Base-by-base conservation (phyloP, 2,797 vertebrate species). In the Xenentodon cancila region DNA sequence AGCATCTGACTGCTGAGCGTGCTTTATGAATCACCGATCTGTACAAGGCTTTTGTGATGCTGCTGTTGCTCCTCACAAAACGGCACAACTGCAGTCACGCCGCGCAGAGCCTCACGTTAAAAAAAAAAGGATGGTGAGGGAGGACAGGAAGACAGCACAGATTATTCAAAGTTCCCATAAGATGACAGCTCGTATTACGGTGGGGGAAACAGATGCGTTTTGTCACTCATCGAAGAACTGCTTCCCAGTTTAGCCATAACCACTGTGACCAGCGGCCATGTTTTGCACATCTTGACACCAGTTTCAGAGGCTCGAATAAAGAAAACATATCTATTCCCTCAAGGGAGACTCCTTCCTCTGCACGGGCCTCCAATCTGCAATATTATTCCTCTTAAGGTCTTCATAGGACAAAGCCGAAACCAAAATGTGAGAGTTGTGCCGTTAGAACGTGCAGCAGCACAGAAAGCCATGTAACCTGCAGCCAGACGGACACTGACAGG, bases 1-100 rank as follows among this genome's bases (percentile, higher is more conserved):
- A 84, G 60, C 22, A 32, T 67, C 73, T 64, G 59, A 55, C 65
- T 51, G 75, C 45, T 69, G 49, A 63, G 69, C 37, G 49, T 7
- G 27, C 53, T 71, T 60, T 59, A 51, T 64, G 79, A 81, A 80
- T 88, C 75, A 82, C 53, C 53, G 15, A 59, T 67, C 68, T 60
- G 62, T 17, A 40, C 2, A 60, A 81, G 79, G 68, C 57, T 76
- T 70, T 74, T 30, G 40, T 55, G 73, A 72, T 53, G 52, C 52
- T 9, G 34, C 62, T 48, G 46, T 15, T 18, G 43, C 46, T 64
- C 17, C 40, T 50, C 19, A 48, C 54, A 48, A 59, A 30, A 48
- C 57, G 47, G 59, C 27, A 27, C 17, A 21, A 34, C 58, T 40
- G 58, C 3, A 12, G 58, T 64, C 64, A 42, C 9, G 19, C 25